These are phyloP conservation scores for Centrocercus urophasianus DNA, from an alignment of 2,113 vertebrate species.

Conservation along the genomic window DNA sequence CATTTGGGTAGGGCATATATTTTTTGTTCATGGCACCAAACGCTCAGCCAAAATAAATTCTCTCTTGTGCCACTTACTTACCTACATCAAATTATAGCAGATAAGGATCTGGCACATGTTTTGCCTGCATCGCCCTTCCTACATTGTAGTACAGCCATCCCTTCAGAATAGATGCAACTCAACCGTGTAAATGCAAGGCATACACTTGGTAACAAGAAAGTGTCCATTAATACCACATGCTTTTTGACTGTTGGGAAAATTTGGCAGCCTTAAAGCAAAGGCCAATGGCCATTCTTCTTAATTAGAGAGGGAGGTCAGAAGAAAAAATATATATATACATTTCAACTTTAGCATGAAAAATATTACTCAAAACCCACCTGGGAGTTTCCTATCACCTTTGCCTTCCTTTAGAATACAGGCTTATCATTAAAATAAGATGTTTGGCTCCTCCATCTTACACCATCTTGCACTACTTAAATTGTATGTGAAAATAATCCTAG, in stretches of 20 bases:
- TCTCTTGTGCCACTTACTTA: not conserved
- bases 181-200: not conserved
- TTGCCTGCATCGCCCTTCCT: not conserved
- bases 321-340: not conserved
- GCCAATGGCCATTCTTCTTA: conserved; percentile 39
- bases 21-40: not conserved
- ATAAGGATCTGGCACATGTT: not conserved
- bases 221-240: conserved; percentile 32
- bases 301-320: conserved; percentile 2
- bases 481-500: conserved; percentile 32
- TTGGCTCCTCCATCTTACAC: conserved; percentile 39
- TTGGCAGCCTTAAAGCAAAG: conserved; percentile 35
- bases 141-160: not conserved
- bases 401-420: conserved; percentile 29
- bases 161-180: conserved; percentile 18
- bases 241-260: not conserved
- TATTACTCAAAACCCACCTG: conserved; percentile 18
- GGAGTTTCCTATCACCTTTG: conserved; percentile 19
- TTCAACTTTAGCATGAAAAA: conserved; percentile 19
- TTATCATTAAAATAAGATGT: conserved; percentile 57
- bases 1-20: not conserved
- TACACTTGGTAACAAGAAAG: not conserved
- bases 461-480: conserved; percentile 53
- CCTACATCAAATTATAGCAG: not conserved
- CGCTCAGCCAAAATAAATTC: not conserved